Conservation (phyloP, 2,113 vertebrate species). For the Ranitomeya variabilis region DNA sequence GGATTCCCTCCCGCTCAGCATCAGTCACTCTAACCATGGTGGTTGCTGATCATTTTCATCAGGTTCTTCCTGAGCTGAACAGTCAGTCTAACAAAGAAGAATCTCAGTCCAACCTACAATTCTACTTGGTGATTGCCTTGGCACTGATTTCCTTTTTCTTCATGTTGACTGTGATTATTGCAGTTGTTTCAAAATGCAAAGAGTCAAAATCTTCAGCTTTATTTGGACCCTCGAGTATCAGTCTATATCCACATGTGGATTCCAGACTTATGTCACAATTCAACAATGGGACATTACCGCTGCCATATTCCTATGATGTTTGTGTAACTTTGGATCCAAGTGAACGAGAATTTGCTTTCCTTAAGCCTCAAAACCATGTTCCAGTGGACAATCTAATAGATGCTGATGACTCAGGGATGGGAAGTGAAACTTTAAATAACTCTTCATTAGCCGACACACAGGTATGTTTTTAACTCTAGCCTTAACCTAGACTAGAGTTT, state of each 20-base stretch:
- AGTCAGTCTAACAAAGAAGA: not conserved
- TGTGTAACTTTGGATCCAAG: slow-evolving; percentile 1
- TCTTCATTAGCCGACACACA: not conserved
- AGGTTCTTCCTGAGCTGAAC: not conserved
- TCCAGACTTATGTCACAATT: not conserved
- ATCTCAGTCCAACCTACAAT: not conserved
- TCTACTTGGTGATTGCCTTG: slow-evolving; percentile 11
- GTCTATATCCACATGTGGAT: not conserved
- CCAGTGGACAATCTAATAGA: not conserved
- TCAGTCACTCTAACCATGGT: not conserved
- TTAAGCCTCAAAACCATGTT: not conserved
- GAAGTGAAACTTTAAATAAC: not conserved
- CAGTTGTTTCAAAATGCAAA: not conserved
- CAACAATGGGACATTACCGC: not conserved
- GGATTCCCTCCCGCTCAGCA: not conserved
- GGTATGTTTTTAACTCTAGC: not conserved
- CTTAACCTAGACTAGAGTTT: too few species aligned
- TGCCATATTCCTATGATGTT: slow-evolving; percentile 8
- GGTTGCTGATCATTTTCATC: not conserved
- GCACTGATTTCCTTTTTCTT: slow-evolving; percentile 8
- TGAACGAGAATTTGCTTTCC: not conserved
- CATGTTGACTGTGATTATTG: not conserved
- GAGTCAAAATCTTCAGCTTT: not conserved
- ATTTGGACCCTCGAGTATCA: not conserved
- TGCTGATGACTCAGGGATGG: not conserved